These are phyloP conservation scores for Penaeus monodon DNA, from an alignment of 2,888 invertebrate genomes.

Conservation along the genomic window DNA sequence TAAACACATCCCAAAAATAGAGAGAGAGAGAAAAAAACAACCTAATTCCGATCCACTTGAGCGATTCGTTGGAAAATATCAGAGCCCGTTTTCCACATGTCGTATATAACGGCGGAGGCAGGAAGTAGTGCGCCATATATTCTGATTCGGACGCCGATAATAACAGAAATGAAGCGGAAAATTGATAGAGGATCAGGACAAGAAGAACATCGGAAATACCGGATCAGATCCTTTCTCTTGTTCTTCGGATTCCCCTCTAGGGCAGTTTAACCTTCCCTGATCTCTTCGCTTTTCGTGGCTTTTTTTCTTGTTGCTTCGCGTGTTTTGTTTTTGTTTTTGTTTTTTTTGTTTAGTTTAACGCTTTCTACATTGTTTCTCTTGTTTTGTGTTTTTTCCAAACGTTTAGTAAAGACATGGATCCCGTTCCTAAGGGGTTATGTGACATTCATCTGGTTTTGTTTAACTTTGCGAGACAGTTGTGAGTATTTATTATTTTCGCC, in stretches of 20 bases:
- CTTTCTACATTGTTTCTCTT: too few relatives aligned
- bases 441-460: too few relatives aligned
- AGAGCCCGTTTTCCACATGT: background rate
- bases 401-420: too few relatives aligned
- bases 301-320: too few relatives aligned
- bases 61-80: background rate
- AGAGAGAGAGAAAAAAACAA: background rate
- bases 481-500: too few relatives aligned
- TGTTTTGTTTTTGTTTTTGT: too few relatives aligned
- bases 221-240: slow-evolving; percentile 28
- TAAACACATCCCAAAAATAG: background rate
- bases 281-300: too few relatives aligned
- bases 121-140: slow-evolving; percentile 22
- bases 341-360: too few relatives aligned
- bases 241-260: background rate
- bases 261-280: too few relatives aligned
- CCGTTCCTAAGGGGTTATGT: too few relatives aligned
- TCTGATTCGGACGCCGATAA: slow-evolving; percentile 31
- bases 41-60: background rate
- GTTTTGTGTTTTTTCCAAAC: too few relatives aligned
- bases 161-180: slow-evolving; percentile 45
- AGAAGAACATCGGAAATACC: slow-evolving; percentile 33
- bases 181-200: slow-evolving; percentile 41
- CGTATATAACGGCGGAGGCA: slow-evolving; percentile 14
- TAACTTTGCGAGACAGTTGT: too few relatives aligned